Evolutionary conservation across 1,140 invertebrate species (phyloP), one percentile per base, ranked within the genome.

Genomic region (Bacillus rossius): DNA sequence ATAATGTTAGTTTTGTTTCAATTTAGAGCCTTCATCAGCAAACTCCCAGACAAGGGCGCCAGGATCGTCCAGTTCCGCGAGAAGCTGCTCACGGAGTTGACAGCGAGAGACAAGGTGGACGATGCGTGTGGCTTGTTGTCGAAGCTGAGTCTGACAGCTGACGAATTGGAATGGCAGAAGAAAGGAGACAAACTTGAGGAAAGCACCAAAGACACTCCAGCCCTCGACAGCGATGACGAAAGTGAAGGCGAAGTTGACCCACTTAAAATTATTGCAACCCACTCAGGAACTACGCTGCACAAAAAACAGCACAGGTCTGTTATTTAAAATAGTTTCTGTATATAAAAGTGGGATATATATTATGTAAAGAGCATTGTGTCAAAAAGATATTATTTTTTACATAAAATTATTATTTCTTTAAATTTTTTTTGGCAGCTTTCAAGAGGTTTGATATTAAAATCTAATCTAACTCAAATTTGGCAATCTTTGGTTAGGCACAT

Each of bases 161-260:
- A 79, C 65, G 75, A 82, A 66, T 67, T 88, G 5, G 86, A 88
- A 75, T 88, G 86, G 86, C 77, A 79, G 58, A 81, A 82, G 29
- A 77, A 77, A 67, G 70, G 77, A 53, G 67, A 61, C 8, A 67
- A 69, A n/a, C 53, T 57, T 8, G 58, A 66, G 3, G 64, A 71
- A 45, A 0, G 3, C 2, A 10, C 2, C 26, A 19, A 43, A 4
- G 8, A 5, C 8, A 20, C 13, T 5, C 19, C 8, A 8, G 38
- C 17, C 0, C 14, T 45, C 4, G 71, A 81, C 57, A 63, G 85
- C 17, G 82, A 85, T 63, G 85, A 82, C 17, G 84, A 85, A 65
- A 83, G 85, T 67, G 81, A 83, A 65, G 75, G 77, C 34, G 82
- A 84, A 48, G 77, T 79, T 60, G 81, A 88, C 74, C 79, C 84